Percentiles rank a stretch among this genome's conserved stretches.
Conservation (phyloP, 1,140 invertebrate species). For the Scaptomyza pallida region DNA sequence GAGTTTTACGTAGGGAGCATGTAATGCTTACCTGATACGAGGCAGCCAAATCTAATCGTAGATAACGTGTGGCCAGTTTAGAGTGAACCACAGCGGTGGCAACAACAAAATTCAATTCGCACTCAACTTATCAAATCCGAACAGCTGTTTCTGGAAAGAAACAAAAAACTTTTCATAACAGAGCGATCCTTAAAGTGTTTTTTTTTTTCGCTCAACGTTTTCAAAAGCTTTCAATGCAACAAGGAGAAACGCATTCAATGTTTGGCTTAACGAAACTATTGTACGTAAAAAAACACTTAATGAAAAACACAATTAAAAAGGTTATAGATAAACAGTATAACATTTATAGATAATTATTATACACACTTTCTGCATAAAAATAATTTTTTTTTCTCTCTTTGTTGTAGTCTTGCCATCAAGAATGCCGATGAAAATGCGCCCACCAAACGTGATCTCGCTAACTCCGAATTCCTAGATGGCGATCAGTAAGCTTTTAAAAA, state of each 20-base stretch:
- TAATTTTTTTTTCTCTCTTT: too few species aligned
- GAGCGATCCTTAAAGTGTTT: slow-evolving; percentile 9
- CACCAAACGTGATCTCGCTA: slow-evolving; percentile 87
- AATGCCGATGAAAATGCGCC: slow-evolving; percentile 87
- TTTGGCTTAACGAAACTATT: slow-evolving; percentile 10
- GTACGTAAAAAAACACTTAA: slow-evolving; percentile 3
- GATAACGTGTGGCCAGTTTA: slow-evolving; percentile 56
- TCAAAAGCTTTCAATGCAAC: slow-evolving; percentile 12
- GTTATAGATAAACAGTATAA: too few species aligned
- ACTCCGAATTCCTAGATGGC: slow-evolving; percentile 86
- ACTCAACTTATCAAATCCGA: neutral
- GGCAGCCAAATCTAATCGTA: slow-evolving; percentile 44
- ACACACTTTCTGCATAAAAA: too few species aligned
- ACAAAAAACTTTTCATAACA: slow-evolving; percentile 6
- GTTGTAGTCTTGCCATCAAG: slow-evolving; percentile 87
- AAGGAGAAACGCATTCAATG: slow-evolving; percentile 8
- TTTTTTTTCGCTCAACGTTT: neutral
- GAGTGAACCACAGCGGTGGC: slow-evolving; percentile 38
- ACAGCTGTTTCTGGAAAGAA: slow-evolving; percentile 27
- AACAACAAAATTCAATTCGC: slow-evolving; percentile 17
- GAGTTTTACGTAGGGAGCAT: slow-evolving; percentile 56
- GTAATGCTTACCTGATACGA: slow-evolving; percentile 68
- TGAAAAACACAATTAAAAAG: too few species aligned
- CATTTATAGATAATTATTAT: too few species aligned
- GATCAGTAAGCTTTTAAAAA: slow-evolving; percentile 87